Conservation (phyloP, 2,888 invertebrate genomes). For the Hydraecia micacea region DNA sequence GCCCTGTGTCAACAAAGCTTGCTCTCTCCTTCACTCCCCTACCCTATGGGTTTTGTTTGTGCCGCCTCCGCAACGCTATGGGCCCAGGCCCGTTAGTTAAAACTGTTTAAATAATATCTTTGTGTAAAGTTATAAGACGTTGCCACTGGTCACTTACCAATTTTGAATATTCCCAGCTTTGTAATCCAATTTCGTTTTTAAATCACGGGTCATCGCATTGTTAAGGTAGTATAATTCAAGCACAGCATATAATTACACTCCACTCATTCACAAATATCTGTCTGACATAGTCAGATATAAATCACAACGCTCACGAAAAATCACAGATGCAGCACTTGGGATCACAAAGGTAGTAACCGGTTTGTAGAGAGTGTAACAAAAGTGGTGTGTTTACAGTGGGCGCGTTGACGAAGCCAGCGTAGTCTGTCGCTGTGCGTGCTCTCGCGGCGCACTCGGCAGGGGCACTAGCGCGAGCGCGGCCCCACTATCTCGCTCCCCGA, state of each 20-base stretch:
- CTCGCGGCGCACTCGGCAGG: slow-evolving; percentile 80
- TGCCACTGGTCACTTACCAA: slow-evolving; percentile 76
- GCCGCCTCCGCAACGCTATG: slow-evolving; percentile 74
- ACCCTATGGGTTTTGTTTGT: slow-evolving; percentile 81
- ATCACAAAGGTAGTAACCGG: slow-evolving; percentile 85
- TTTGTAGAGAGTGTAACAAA: slow-evolving; percentile 82
- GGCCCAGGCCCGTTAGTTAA: slow-evolving; percentile 69
- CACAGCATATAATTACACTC: slow-evolving; percentile 72
- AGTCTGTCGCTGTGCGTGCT: slow-evolving; percentile 75
- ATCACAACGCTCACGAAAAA: slow-evolving; percentile 72
- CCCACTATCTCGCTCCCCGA: slow-evolving; percentile 78
- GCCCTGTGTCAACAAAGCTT: slow-evolving; percentile 85
- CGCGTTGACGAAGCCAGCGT: slow-evolving; percentile 68
- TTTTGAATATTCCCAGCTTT: slow-evolving; percentile 73
- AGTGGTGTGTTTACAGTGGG: slow-evolving; percentile 75
- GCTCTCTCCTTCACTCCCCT: slow-evolving; percentile 85
- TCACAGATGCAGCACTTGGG: slow-evolving; percentile 79
- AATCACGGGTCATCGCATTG: slow-evolving; percentile 76
- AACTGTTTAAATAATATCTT: slow-evolving; percentile 55
- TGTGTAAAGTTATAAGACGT: slow-evolving; percentile 36
- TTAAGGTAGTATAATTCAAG: slow-evolving; percentile 68
- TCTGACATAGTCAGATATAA: slow-evolving; percentile 72
- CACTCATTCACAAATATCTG: slow-evolving; percentile 70
- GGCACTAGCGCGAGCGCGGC: slow-evolving; percentile 82
- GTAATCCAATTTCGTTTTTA: slow-evolving; percentile 81